These are phyloP conservation scores for Spatulosminthurus flaviceps DNA, from an alignment of 2,888 invertebrate species.

Conservation along the genomic window DNA sequence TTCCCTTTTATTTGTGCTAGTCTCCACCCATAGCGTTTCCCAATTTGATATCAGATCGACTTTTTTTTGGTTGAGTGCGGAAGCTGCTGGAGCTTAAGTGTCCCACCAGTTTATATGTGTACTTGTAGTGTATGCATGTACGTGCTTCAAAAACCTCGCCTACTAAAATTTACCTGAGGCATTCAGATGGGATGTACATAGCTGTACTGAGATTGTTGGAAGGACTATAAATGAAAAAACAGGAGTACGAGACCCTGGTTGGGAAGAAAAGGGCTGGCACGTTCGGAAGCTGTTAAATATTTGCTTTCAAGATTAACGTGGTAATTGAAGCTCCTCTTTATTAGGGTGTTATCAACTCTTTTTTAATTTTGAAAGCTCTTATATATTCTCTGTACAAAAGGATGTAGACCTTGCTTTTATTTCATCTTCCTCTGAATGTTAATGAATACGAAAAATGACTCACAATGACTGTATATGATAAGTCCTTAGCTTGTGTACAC, in stretches of 20 bases:
- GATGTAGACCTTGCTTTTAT: no score
- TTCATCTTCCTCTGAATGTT: no score
- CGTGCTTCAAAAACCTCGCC: no score
- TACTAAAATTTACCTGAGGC: not conserved
- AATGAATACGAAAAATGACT: no score
- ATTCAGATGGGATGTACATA: not conserved
- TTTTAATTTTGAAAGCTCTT: no score
- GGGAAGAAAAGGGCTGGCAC: not conserved
- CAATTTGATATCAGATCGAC: slow-evolving; percentile 29
- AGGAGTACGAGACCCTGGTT: not conserved
- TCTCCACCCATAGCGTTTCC: slow-evolving; percentile 33
- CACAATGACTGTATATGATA: no score
- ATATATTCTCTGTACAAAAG: no score
- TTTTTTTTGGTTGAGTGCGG: not conserved
- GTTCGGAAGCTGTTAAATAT: slow-evolving; percentile 31
- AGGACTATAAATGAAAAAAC: no score
- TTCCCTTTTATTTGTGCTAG: slow-evolving; percentile 25
- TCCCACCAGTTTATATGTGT: slow-evolving; percentile 18
- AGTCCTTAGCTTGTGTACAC: no score
- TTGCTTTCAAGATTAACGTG: slow-evolving; percentile 22
- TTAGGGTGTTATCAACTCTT: no score
- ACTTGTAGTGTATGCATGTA: not conserved
- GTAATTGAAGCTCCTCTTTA: no score
- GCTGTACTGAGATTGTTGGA: not conserved
- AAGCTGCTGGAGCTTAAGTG: not conserved